phyloP scores from a whole-genome alignment of 2,113 vertebrate genomes.

The Onychostoma macrolepis region DNA sequence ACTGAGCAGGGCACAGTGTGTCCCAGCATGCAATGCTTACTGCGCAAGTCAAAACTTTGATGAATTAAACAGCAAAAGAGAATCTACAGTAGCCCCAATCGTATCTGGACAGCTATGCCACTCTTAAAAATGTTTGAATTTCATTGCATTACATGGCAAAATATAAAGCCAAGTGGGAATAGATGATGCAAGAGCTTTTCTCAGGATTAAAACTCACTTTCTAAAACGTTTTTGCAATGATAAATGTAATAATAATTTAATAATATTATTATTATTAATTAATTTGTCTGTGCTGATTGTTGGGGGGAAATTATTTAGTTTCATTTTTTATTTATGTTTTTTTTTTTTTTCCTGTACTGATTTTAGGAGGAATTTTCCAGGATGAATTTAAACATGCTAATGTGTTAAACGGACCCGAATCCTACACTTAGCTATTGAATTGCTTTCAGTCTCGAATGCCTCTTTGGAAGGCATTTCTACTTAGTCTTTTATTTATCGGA shows the following conservation, averaged over 20 bases:
- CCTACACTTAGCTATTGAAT: neutral
- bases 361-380: neutral
- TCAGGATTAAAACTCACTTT: neutral
- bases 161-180: neutral
- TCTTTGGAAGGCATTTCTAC: neutral
- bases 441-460: neutral
- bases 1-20: neutral
- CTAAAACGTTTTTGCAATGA: neutral
- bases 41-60: neutral
- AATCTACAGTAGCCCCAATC: neutral
- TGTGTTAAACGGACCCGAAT: neutral
- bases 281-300: neutral
- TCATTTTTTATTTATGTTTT: neutral
- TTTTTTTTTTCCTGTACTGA: neutral
- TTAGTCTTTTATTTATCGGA: constrained; percentile 2
- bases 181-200: neutral
- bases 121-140: neutral
- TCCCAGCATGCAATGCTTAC: neutral
- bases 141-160: neutral
- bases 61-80: neutral
- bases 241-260: neutral
- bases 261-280: too few relatives aligned
- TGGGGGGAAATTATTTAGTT: neutral
- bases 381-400: neutral
- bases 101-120: neutral